Conservation (phyloP, 2,113 vertebrate species). For the Leptodactylus fuscus region DNA sequence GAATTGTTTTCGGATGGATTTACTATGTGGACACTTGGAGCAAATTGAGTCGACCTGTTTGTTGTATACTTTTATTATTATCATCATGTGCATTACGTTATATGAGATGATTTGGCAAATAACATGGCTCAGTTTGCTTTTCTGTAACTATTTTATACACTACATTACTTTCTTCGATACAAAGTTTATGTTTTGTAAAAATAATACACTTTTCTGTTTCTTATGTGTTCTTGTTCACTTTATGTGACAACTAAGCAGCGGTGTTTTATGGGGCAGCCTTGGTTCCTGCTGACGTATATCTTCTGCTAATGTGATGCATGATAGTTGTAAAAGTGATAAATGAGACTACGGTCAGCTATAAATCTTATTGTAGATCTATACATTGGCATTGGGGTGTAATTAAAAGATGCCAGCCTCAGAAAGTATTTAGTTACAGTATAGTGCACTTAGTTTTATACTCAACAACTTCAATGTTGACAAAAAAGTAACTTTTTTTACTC, state of each 20-base stretch:
- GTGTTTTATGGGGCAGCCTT: background rate
- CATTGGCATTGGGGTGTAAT: background rate
- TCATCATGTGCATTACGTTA: background rate
- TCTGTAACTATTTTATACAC: background rate
- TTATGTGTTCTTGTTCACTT: background rate
- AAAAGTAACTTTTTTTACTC: background rate
- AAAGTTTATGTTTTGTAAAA: background rate
- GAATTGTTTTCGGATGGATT: too few species aligned
- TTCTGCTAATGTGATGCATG: conserved; percentile 36
- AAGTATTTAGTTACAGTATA: background rate
- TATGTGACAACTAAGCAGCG: background rate
- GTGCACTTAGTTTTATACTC: background rate
- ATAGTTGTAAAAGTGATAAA: conserved; percentile 31
- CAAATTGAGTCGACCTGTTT: background rate
- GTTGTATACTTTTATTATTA: background rate
- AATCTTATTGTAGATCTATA: conserved; percentile 17
- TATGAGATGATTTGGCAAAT: background rate
- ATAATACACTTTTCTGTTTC: background rate
- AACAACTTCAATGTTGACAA: background rate
- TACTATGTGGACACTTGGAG: background rate
- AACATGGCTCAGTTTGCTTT: background rate
- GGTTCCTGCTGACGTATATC: conserved; percentile 21
- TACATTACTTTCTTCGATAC: background rate
- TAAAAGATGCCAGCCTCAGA: too few species aligned
- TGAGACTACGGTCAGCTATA: background rate